A percentile compares a stretch with the other conserved stretches of the same genome.
Evolutionary conservation across 2,113 vertebrate species (phyloP).

Genomic region (Gymnocephalus cernua): DNA sequence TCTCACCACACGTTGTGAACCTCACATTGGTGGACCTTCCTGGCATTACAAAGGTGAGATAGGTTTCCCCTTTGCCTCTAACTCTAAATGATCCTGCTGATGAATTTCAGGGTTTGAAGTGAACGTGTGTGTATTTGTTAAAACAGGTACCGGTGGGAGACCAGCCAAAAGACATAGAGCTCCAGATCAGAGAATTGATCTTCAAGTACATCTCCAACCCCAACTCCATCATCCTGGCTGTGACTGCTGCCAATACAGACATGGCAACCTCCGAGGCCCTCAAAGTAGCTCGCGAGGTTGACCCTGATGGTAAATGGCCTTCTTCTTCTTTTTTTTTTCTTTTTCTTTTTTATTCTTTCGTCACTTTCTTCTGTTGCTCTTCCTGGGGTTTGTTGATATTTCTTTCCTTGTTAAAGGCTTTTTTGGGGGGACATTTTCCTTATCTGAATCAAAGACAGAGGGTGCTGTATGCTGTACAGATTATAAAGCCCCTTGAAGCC

Average conservation of each 20-base stretch:
- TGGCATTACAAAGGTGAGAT: constrained; percentile 95
- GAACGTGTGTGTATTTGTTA: constrained; percentile 11
- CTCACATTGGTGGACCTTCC: constrained; percentile 98
- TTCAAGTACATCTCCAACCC: constrained; percentile 96
- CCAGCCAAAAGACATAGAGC: constrained; percentile 97
- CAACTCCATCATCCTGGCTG: constrained; percentile 97
- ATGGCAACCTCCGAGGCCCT: constrained; percentile 99
- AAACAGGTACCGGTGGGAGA: constrained; percentile 95
- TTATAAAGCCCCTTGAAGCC: not conserved
- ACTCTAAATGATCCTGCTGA: not conserved
- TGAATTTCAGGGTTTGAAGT: not conserved
- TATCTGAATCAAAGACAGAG: not conserved
- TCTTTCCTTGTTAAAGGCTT: not conserved
- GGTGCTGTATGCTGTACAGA: not conserved
- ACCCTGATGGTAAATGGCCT: constrained; percentile 91
- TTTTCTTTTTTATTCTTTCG: not conserved
- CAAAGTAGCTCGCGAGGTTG: constrained; percentile 96
- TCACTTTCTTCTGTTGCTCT: not conserved
- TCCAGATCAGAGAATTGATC: constrained; percentile 96
- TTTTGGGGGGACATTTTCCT: not conserved
- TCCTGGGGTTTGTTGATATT: too few species aligned
- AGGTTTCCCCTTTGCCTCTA: not conserved
- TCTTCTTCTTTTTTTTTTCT: not conserved
- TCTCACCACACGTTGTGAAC: constrained; percentile 96
- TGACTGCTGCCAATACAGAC: constrained; percentile 98